Conservation (phyloP, 2,113 vertebrate species). For the Pholis gunnellus region DNA sequence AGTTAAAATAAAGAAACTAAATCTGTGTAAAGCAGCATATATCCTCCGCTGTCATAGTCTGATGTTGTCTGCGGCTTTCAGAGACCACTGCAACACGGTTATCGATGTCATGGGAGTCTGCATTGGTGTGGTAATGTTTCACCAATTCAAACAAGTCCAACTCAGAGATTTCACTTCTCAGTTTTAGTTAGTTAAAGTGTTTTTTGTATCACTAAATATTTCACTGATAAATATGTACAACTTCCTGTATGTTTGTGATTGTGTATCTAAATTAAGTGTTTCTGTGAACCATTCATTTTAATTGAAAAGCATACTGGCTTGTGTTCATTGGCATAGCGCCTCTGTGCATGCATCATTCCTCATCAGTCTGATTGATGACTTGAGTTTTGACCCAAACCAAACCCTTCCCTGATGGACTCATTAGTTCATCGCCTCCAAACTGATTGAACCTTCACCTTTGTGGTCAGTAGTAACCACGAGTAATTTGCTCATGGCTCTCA, state of each 20-base stretch:
- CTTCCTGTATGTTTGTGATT: neutral
- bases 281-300: neutral
- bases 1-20: neutral
- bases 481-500: constrained; percentile 17
- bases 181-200: neutral
- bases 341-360: neutral
- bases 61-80: constrained; percentile 1
- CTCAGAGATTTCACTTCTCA: too few relatives aligned
- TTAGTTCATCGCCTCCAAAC: constrained; percentile 17
- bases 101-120: constrained; percentile 1
- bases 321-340: neutral
- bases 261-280: neutral
- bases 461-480: neutral
- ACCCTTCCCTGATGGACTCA: constrained; percentile 1
- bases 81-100: constrained; percentile 10
- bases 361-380: constrained; percentile 15
- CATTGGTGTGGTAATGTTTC: neutral
- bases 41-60: neutral
- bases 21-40: neutral
- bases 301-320: neutral
- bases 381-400: neutral
- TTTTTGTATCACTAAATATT: neutral
- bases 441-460: constrained; percentile 4
- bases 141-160: too few relatives aligned
- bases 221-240: neutral